phyloP scores from a whole-genome alignment of 2,888 invertebrate genomes.

The Pachymerium ferrugineum region DNA sequence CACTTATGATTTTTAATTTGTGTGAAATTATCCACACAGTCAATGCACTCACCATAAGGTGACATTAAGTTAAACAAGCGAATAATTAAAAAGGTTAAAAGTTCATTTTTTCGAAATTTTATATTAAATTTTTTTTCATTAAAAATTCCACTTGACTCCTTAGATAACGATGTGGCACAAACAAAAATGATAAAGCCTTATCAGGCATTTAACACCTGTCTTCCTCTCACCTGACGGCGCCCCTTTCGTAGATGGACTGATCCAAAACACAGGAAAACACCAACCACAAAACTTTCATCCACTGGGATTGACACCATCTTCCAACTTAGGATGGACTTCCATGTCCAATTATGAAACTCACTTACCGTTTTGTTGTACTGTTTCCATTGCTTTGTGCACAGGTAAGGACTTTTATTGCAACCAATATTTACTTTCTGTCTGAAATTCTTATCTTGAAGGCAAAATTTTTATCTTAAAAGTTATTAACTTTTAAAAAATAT shows the following conservation, averaged over 20 bases:
- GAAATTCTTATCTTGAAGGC: too few relatives aligned
- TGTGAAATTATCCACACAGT: slow-evolving; percentile 13
- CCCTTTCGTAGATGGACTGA: neutral
- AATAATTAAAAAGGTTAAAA: neutral
- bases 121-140: too few relatives aligned
- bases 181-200: neutral
- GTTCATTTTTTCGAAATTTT: too few relatives aligned
- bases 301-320: slow-evolving; percentile 13
- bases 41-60: neutral
- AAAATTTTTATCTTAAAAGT: too few relatives aligned
- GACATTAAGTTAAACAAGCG: neutral
- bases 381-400: neutral
- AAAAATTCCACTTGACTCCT: too few relatives aligned
- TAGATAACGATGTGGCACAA: neutral
- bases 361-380: neutral
- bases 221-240: neutral
- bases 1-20: neutral
- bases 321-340: neutral
- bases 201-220: slow-evolving; percentile 1
- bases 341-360: neutral
- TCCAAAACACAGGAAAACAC: slow-evolving; percentile 13
- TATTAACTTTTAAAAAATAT: too few relatives aligned
- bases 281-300: neutral
- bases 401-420: neutral
- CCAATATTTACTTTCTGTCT: too few relatives aligned